Evolutionary conservation across 2,888 invertebrate species (phyloP), one percentile per base, ranked within the genome.

Genomic region (Dysmachus trigonus): DNA sequence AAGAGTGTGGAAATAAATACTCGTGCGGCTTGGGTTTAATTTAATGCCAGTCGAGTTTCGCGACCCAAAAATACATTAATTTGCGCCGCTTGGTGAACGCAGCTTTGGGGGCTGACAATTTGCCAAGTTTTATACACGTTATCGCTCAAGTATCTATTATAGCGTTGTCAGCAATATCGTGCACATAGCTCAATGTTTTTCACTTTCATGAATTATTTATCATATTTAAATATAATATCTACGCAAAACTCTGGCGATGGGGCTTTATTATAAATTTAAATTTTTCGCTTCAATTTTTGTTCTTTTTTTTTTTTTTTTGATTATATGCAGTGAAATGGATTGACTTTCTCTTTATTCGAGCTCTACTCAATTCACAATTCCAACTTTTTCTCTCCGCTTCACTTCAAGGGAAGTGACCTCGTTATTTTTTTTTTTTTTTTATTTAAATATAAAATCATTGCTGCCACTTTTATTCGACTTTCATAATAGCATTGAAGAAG

Each of bases 41-140:
- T 81, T 53, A 51, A 81, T 81, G 81, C 13, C 53, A 62, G 53
- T 81, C 53, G 33, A 62, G 81, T 81, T 81, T 81, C 62, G 53
- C 62, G 81, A 62, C 81, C 79, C 79, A 81, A 53, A 81, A 81
- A 81, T 81, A 81, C 81, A 62, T 31, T 81, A 81, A 53, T 81
- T 81, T 81, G 53, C 81, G 81, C 18, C 81, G 81, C 81, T 81
- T 81, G 53, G 33, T 81, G 53, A 81, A 53, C 53, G 81, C 73
- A 73, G 33, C 31, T 31, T 79, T 47, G 79, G 79, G 38, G 76
- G 76, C 76, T 76, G 73, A 73, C 38, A 38, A 51, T 81, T 53
- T 81, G 51, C 81, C 81, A 81, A 81, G 81, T 81, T 53, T 81
- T 81, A 77, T 77, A 47, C 47, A 47, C 35, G 62, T 62, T 62